Evolutionary conservation across 2,797 vertebrate genomes (phyloP), one percentile per base, ranked within the genome.

Genomic region (Dryobates pubescens): DNA sequence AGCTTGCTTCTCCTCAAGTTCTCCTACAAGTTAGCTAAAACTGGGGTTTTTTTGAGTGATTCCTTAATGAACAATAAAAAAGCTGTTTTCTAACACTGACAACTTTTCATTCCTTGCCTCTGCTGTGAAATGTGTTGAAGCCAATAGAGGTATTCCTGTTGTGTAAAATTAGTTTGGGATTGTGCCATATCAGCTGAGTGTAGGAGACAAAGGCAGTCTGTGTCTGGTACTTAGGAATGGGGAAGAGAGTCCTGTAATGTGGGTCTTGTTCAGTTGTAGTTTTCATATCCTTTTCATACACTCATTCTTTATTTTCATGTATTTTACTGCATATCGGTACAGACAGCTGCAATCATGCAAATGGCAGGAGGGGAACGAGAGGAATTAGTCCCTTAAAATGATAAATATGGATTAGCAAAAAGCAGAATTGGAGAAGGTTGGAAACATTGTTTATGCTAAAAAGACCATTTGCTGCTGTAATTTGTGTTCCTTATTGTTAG

Each of bases 211-310:
- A 88, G n/a, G 24, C 30, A 41, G 53, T 11, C 54, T 65, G 41
- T 83, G 51, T 47, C 71, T 84, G 74, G 45, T 68, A 17, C 45
- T 67, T 20, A 19, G 74, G 80, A 89, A 81, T 8, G 54, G 61
- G 30, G 63, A 85, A 51, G 59, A 94, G n/a, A 61, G n/a, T 34
- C 23, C 57, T 64, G 38, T 71, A 88, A 81, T 7, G 23, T 68
- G 32, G 41, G 15, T 67, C 68, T 86, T 43, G 41, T 16, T 88
- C 85, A 30, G n/a, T 26, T 43, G 10, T 56, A 76, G 49, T 89
- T 94, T 92, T 91, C 87, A 58, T 53, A 79, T 38, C 70, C 43
- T 94, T 88, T 94, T 61, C 76, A 82, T 70, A 23, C 14, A 10
- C 13, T 76, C 6, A 10, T 86, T 62, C 70, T 79, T 67, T 76